Conservation (phyloP, 2,888 invertebrate genomes). For the Rotaria magnacalcarata region DNA sequence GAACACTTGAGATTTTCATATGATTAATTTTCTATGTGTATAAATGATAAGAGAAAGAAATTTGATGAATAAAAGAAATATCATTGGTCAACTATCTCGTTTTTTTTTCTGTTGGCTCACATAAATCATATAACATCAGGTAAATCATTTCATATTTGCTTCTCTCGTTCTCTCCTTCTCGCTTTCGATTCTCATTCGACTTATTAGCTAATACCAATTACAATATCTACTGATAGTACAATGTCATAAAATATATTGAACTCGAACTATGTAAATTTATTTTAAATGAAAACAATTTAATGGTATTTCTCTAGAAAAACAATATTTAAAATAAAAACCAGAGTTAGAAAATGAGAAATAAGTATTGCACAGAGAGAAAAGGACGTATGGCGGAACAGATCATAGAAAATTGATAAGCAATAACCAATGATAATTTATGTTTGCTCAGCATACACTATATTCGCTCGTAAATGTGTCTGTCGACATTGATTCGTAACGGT, state of each 20-base stretch:
- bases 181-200: background rate
- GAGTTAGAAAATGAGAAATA: background rate
- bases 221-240: background rate
- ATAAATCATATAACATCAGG: conserved; percentile 7
- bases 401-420: background rate
- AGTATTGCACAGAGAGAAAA: background rate
- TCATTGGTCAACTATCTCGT: background rate
- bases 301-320: background rate
- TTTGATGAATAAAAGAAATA: background rate
- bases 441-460: background rate
- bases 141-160: background rate
- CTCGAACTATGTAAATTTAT: background rate
- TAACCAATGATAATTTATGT: conserved; percentile 13
- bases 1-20: background rate
- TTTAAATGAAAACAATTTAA: background rate
- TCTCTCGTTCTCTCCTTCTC: background rate
- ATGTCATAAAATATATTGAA: background rate
- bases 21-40: conserved; percentile 14
- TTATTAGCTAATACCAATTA: background rate
- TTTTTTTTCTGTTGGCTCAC: conserved; percentile 12
- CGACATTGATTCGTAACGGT: conserved; percentile 13
- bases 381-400: background rate
- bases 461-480: background rate
- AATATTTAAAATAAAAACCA: background rate
- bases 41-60: conserved; percentile 20